Percentiles rank a stretch among this genome's conserved stretches.
These are phyloP conservation scores for Rhinopithecus roxellana DNA, from an alignment of 2,113 vertebrate genomes.

Conservation along the genomic window DNA sequence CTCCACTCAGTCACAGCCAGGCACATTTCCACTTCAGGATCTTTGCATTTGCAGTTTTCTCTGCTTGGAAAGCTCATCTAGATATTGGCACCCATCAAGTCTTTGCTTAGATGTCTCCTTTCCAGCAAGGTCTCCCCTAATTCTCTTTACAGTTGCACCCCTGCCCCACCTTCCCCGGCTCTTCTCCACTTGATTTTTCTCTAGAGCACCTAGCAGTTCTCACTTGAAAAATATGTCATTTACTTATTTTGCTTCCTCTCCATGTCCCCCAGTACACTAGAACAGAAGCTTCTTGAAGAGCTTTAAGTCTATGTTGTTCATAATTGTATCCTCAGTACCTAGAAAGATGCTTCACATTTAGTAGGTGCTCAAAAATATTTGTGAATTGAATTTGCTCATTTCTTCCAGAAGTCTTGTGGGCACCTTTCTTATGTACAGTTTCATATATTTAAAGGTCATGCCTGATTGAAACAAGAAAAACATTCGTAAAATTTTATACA, in stretches of 20 bases:
- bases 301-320: not conserved
- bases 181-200: not conserved
- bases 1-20: not conserved
- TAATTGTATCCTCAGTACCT: not conserved
- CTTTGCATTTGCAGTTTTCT: not conserved
- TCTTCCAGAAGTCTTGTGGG: conserved; percentile 49
- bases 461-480: conserved; percentile 66
- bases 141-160: not conserved
- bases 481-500: conserved; percentile 52
- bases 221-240: not conserved
- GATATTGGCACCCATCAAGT: not conserved
- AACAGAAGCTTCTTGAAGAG: not conserved
- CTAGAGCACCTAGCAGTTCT: not conserved
- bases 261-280: not conserved
- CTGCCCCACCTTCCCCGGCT: too few species aligned
- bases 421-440: conserved; percentile 45
- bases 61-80: not conserved
- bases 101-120: not conserved
- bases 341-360: not conserved
- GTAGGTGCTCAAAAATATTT: not conserved
- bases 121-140: not conserved
- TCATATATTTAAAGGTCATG: conserved; percentile 68
- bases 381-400: conserved; percentile 52
- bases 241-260: not conserved
- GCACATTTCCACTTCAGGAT: too few species aligned